phyloP scores from a whole-genome alignment of 2,113 vertebrate genomes.

The Diphyllodes magnificus region DNA sequence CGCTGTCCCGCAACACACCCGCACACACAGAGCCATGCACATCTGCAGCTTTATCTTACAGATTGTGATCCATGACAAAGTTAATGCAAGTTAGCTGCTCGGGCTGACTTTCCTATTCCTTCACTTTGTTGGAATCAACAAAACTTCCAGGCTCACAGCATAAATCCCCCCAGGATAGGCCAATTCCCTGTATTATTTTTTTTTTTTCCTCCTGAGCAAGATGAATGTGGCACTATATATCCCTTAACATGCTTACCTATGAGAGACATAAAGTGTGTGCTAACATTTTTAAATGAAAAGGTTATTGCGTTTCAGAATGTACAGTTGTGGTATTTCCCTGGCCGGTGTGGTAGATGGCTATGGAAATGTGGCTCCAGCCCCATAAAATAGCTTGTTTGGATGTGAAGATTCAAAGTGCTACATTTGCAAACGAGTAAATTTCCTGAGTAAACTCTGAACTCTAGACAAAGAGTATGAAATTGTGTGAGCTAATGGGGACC shows the following conservation, averaged over 20 bases:
- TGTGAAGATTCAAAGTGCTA: background rate
- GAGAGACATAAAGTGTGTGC: background rate
- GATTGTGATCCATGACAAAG: background rate
- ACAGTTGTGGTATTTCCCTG: background rate
- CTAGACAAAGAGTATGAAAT: conserved; percentile 38
- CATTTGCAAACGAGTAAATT: conserved; percentile 24
- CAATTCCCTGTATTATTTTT: background rate
- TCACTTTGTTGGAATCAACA: conserved; percentile 20
- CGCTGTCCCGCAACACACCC: fast-evolving
- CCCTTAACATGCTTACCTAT: background rate
- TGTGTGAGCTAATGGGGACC: background rate
- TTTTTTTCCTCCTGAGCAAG: background rate
- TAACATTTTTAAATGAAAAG: conserved; percentile 24
- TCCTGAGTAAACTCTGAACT: conserved; percentile 53
- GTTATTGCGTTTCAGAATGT: background rate
- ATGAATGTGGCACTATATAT: background rate
- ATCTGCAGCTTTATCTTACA: background rate
- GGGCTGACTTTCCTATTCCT: conserved; percentile 3
- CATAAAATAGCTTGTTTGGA: conserved; percentile 32
- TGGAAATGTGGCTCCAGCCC: background rate
- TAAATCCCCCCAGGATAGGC: background rate
- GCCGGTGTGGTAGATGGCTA: background rate
- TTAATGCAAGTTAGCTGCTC: conserved; percentile 25
- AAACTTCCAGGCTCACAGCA: conserved; percentile 40
- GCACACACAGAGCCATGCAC: background rate